These are phyloP conservation scores for Styela plicata DNA, from an alignment of 23 tunicate genomes.

Conservation along the genomic window DNA sequence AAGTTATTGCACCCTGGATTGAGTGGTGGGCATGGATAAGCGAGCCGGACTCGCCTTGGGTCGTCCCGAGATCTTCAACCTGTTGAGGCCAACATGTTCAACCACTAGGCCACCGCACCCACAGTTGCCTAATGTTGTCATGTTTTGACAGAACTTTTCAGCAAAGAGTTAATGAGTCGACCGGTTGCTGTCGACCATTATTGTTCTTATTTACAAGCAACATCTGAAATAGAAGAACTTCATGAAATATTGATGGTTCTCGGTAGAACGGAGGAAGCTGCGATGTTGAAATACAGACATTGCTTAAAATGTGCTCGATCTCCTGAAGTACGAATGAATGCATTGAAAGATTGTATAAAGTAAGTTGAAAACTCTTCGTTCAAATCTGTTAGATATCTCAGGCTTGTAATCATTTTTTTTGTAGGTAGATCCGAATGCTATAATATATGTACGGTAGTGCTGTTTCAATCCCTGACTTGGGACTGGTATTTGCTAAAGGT, in stretches of 20 bases:
- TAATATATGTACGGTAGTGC: neutral
- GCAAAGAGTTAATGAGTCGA: constrained; percentile 87
- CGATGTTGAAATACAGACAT: constrained; percentile 85
- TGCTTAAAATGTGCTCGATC: constrained; percentile 52
- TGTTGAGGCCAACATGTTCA: no score
- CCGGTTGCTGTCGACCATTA: constrained; percentile 89
- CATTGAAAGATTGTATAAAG: constrained; percentile 83
- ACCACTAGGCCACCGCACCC: no score
- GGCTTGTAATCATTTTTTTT: neutral
- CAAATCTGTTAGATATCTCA: no score
- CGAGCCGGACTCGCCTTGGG: no score
- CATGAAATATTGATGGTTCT: constrained; percentile 82
- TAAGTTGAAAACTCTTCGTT: constrained; percentile 15
- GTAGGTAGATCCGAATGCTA: neutral
- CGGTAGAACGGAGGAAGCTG: constrained; percentile 94
- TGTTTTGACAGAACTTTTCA: constrained; percentile 57
- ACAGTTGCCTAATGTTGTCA: neutral
- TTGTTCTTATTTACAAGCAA: constrained; percentile 74
- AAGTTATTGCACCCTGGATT: no score
- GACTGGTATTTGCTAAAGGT: neutral
- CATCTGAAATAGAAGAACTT: constrained; percentile 79
- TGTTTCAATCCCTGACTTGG: neutral
- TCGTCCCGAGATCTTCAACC: no score
- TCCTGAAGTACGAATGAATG: constrained; percentile 56
- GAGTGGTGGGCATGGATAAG: no score